Percentiles rank a stretch among this genome's conserved stretches.
phyloP scores from a whole-genome alignment of 2,888 invertebrate species.

The Calameuta filiformis region DNA sequence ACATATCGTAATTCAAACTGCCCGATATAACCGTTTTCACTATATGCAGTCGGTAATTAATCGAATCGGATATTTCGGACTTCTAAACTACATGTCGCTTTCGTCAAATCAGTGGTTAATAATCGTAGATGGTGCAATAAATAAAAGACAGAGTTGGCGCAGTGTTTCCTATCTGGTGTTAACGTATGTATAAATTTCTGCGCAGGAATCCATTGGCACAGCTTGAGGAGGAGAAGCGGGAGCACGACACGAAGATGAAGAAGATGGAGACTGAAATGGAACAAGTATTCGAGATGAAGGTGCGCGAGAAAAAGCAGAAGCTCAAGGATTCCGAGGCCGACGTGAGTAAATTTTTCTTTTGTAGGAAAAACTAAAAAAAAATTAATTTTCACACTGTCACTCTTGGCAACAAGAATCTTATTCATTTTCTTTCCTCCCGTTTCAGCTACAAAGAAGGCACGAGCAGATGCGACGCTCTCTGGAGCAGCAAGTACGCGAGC shows the following conservation, averaged over 20 bases:
- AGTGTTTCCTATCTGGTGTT: neutral
- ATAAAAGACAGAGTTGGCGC: neutral
- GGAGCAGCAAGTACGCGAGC: conserved; percentile 90
- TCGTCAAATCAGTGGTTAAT: neutral
- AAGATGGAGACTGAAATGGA: conserved; percentile 99
- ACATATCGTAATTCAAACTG: too few species aligned
- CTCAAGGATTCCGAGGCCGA: conserved; percentile 95
- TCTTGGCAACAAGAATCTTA: neutral
- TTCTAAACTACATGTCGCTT: too few species aligned
- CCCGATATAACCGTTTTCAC: too few species aligned
- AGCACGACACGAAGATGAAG: conserved; percentile 96
- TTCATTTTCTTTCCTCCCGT: neutral
- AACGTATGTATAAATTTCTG: conserved; percentile 47
- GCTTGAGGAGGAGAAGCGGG: conserved; percentile 97
- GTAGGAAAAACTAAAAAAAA: neutral
- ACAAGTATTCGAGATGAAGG: conserved; percentile 98
- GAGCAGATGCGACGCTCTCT: conserved; percentile 83
- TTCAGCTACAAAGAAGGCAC: conserved; percentile 84
- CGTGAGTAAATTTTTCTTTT: conserved; percentile 64
- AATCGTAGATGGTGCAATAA: neutral
- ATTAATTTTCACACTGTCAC: neutral
- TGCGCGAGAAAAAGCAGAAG: conserved; percentile 94
- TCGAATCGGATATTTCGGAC: too few species aligned
- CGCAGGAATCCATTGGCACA: conserved; percentile 96
- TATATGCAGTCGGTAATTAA: too few species aligned